phyloP scores from a whole-genome alignment of 2,888 invertebrate species.

The Habrosyne pyritoides region DNA sequence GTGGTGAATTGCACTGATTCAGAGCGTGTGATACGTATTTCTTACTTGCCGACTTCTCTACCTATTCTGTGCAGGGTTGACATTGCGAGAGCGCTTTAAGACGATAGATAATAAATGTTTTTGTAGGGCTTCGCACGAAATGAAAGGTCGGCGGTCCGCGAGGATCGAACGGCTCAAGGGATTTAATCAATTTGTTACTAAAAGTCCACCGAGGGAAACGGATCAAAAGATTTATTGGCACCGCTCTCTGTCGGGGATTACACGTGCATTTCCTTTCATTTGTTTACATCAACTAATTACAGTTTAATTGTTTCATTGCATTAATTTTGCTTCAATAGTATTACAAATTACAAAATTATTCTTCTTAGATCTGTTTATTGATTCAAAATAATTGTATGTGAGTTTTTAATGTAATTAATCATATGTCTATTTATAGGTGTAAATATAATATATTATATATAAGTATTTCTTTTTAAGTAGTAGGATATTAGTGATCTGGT shows the following conservation, averaged over 20 bases:
- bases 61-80: conserved; percentile 10
- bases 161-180: conserved; percentile 19
- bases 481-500: too few species aligned
- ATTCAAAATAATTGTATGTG: too few species aligned
- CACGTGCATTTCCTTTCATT: conserved; percentile 13
- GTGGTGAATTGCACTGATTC: background rate
- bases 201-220: conserved; percentile 27
- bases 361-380: background rate
- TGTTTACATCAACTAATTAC: conserved; percentile 16
- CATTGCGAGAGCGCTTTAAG: conserved; percentile 18
- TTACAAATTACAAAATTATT: background rate
- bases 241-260: conserved; percentile 15
- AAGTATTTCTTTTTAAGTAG: too few species aligned
- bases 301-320: conserved; percentile 5
- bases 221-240: conserved; percentile 41
- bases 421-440: too few species aligned
- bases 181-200: conserved; percentile 43
- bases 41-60: background rate
- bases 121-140: conserved; percentile 19
- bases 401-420: too few species aligned
- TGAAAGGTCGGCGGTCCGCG: conserved; percentile 18
- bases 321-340: background rate
- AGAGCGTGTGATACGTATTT: background rate
- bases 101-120: conserved; percentile 29
- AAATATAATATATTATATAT: too few species aligned